These are phyloP conservation scores for Bombus impatiens DNA, from an alignment of 1,140 invertebrate species.

Conservation along the genomic window DNA sequence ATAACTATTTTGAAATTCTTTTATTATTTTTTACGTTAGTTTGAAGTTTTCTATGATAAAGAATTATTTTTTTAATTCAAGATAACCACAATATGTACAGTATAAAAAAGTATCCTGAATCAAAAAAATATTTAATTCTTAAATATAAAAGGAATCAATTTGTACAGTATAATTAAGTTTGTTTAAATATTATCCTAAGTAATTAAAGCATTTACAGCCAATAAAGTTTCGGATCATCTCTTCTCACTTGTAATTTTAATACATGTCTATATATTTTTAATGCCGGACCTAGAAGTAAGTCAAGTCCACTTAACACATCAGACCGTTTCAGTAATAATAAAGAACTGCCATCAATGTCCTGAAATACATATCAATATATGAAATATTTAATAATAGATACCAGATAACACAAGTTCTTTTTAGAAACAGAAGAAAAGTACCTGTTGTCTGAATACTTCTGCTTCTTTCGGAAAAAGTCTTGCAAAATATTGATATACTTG, in stretches of 20 bases:
- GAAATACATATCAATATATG: constrained; percentile 71
- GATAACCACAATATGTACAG: constrained; percentile 43
- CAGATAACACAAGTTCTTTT: background rate
- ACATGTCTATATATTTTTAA: constrained; percentile 93
- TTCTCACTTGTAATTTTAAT: constrained; percentile 86
- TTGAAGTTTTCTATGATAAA: constrained; percentile 17
- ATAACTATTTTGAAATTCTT: constrained; percentile 19
- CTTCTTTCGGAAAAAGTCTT: constrained; percentile 88
- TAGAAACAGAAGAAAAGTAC: constrained; percentile 79
- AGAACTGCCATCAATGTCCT: constrained; percentile 95
- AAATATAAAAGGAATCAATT: constrained; percentile 36
- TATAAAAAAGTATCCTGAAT: constrained; percentile 51
- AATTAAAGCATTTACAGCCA: constrained; percentile 82
- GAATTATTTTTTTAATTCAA: constrained; percentile 46
- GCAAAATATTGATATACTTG: constrained; percentile 92
- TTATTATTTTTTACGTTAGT: constrained; percentile 21
- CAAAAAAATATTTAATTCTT: constrained; percentile 39
- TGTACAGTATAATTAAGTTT: constrained; percentile 35
- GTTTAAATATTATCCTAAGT: constrained; percentile 35
- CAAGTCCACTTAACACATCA: constrained; percentile 90
- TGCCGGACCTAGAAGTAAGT: constrained; percentile 92
- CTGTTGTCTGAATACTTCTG: constrained; percentile 90
- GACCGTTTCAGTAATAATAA: constrained; percentile 90
- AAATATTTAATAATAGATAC: background rate
- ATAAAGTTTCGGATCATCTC: constrained; percentile 87